A percentile compares a stretch with the other conserved stretches of the same genome.
Conservation (phyloP, 2,113 vertebrate species). For the Hyaena hyaena region DNA sequence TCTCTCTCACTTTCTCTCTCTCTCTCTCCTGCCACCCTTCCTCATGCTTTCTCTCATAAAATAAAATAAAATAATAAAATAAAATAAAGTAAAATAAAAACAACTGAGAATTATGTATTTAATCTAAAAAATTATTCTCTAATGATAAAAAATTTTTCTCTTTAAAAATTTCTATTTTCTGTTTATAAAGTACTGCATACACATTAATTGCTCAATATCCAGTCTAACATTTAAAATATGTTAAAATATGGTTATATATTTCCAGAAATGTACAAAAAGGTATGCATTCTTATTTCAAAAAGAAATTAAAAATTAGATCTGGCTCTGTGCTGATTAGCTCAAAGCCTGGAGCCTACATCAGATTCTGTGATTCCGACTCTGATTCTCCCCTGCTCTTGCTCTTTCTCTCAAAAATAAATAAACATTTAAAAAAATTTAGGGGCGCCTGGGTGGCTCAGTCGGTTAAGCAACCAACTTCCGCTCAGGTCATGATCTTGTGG, state of each 20-base stretch:
- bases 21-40: no score
- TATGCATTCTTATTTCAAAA: not conserved
- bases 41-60: no score
- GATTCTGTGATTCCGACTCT: no score
- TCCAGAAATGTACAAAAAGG: not conserved
- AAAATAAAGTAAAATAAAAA: not conserved
- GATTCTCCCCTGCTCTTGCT: no score
- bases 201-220: not conserved
- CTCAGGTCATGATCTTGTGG: no score
- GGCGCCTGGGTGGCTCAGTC: no score
- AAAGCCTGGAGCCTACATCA: no score
- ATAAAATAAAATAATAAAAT: not conserved
- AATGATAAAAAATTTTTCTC: not conserved
- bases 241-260: not conserved
- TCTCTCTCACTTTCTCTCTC: no score
- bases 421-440: no score
- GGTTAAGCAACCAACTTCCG: no score
- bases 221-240: conserved; percentile 4
- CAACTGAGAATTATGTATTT: not conserved
- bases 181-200: not conserved
- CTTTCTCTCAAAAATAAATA: no score
- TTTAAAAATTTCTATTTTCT: not conserved
- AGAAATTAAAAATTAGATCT: not conserved
- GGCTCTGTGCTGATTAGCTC: no score
- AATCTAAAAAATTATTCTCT: not conserved